Base-by-base conservation (phyloP, 2,797 vertebrate genomes). In the Mormyrops attenuatus region DNA sequence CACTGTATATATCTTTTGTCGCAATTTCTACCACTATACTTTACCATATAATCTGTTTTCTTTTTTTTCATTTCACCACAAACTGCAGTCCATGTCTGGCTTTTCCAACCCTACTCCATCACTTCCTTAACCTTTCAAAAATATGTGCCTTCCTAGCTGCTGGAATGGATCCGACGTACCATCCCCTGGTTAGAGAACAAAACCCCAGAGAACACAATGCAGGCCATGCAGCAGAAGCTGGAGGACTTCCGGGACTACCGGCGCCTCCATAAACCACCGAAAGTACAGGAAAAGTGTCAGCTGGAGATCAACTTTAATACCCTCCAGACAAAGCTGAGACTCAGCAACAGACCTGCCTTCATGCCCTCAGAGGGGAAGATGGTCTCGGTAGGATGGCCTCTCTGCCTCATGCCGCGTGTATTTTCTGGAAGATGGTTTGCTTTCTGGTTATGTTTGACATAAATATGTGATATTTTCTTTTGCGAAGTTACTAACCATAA, bases 231-330 rank as follows among this genome's bases (percentile, higher is more conserved):
- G 96, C 98, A 99, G 96, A 99, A 99, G 92, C 96, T 99, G 93
- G 98, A 99, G 95, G 98, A 99, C 92, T 99, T 99, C 93, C 93
- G 98, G 9, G 98, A 98, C 93, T 99, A 99, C 91, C 96, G 98
- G 15, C 98, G 98, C 77, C 96, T 97, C 90, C 98, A 99, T 95
- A 99, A 99, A 92, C 98, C 98, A 0, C 98, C 98, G 89, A 99
- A 99, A 92, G 98, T 99, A 90, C 98, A 99, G 93, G 98, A 99
- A 94, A 99, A 99, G 94, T 99, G 98, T 94, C 98, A 99, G 92
- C 96, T 99, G 92, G 98, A 99, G 96, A 99, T 99, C 96, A 99
- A 98, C 94, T 99, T 99, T 95, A 99, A 99, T 95, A 99, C 98
- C 0, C 95, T 99, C 94, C 98, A 99, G 95, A 99, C 98, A 92